A percentile compares a stretch with the other conserved stretches of the same genome.
Conservation (phyloP, 2,113 vertebrate genomes). For the Engraulis encrasicolus region DNA sequence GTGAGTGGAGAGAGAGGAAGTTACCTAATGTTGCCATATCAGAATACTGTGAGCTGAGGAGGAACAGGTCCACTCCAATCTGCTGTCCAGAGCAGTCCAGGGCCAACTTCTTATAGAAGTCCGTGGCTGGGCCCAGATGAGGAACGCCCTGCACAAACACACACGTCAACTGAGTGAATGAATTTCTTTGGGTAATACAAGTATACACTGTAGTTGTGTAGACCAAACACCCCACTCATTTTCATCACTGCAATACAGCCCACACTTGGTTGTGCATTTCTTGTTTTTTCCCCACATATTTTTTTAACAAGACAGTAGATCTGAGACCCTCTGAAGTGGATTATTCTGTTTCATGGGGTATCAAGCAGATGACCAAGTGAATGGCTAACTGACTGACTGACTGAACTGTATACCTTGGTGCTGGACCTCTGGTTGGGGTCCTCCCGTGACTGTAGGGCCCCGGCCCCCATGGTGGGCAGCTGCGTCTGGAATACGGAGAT, state of each 20-base stretch:
- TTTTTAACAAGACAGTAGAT: too few species aligned
- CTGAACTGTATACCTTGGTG: constrained; percentile 82
- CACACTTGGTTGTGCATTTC: too few species aligned
- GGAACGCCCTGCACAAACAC: constrained; percentile 82
- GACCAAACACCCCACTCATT: too few species aligned
- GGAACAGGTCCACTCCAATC: constrained; percentile 94
- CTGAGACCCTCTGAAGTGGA: too few species aligned
- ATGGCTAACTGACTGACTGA: too few species aligned
- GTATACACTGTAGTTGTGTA: too few species aligned
- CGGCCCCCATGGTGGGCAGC: constrained; percentile 88
- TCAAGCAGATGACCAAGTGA: too few species aligned
- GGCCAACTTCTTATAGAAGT: constrained; percentile 98
- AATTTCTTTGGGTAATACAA: not conserved
- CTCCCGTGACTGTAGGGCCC: constrained; percentile 89
- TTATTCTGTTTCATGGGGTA: too few species aligned
- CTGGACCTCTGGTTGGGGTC: constrained; percentile 95
- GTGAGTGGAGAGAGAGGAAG: constrained; percentile 29
- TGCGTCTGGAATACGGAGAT: constrained; percentile 95
- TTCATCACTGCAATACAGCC: too few species aligned
- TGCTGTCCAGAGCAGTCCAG: constrained; percentile 98
- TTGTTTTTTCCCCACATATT: too few species aligned
- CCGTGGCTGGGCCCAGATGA: constrained; percentile 94
- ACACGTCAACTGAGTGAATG: not conserved
- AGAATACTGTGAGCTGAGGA: constrained; percentile 93
- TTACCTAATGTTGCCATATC: constrained; percentile 93